Base-by-base conservation (phyloP, 1,140 invertebrate genomes). In the Euglossa dilemma region DNA sequence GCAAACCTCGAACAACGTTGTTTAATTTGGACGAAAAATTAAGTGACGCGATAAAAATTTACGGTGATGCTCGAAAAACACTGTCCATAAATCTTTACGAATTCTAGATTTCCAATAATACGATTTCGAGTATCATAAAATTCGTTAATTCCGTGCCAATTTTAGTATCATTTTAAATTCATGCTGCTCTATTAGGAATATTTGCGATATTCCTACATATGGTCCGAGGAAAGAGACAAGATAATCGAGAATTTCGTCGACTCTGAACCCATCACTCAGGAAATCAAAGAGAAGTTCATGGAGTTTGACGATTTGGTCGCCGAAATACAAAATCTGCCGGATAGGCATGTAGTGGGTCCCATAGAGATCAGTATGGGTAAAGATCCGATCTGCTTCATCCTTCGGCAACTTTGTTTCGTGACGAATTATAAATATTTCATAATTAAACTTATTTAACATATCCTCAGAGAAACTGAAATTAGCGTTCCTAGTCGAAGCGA, bases 241-340 rank as follows among this genome's bases (percentile, higher is more conserved):
- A 94, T 96, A 85, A 95, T 98, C 20, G 95, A 96, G 91, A 90
- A 94, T 5, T 98, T 98, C 93, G 95, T 97, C 28, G 95, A 96
- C 72, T 95, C 95, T 1, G 95, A 97, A 91, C 97, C 97, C 0
- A 94, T 96, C 14, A 95, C 96, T 47, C 95, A 96, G 0, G 96
- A 97, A 89, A 97, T 97, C 86, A 95, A 96, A 80, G 96, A 97
- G 85, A 96, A 96, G 93, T 96, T 98, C 77, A 93, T 95, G 23
- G 94, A 96, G 80, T 98, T 97, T 88, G 96, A 97, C 87, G 91
- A 94, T 18, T 92, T 97, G 85, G 96, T 96, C 18, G 93, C 95
- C 0, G 95, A 96, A 90, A 96, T 98, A 36, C 90, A 95, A 18
- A 93, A 95, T 74, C 93, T 98, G 76, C 95, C 96, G 0, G 93